A percentile compares a stretch with the other conserved stretches of the same genome.
Evolutionary conservation across 2,888 invertebrate genomes (phyloP).

Genomic region (Rhagium mordax): DNA sequence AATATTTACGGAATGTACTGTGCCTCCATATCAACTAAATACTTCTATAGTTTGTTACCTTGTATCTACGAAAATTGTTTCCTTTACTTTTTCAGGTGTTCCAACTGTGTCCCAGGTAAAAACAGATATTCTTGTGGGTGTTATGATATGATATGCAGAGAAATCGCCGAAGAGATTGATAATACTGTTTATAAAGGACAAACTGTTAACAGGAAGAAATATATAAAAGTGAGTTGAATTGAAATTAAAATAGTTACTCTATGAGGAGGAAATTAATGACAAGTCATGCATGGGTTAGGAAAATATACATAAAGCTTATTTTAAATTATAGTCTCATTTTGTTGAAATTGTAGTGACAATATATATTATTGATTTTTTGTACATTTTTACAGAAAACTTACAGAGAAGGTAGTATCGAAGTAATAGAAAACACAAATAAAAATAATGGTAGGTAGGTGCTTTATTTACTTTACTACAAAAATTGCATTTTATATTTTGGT

Average conservation of each 20-base stretch:
- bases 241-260: neutral
- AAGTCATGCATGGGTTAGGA: no score
- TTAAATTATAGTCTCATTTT: no score
- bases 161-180: constrained; percentile 45
- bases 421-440: neutral
- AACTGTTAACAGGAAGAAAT: constrained; percentile 18
- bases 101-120: constrained; percentile 50
- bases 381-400: constrained; percentile 11
- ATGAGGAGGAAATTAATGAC: no score
- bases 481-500: no score
- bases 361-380: no score
- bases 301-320: no score
- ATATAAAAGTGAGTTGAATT: constrained; percentile 28
- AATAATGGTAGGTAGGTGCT: constrained; percentile 14
- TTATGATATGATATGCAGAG: constrained; percentile 54
- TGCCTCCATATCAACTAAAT: no score
- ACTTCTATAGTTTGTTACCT: no score
- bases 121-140: constrained; percentile 56
- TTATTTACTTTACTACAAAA: no score
- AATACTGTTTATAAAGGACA: constrained; percentile 27
- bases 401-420: constrained; percentile 14
- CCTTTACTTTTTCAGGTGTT: constrained; percentile 43
- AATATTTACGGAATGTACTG: no score
- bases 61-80: neutral
- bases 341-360: no score